Evolutionary conservation across 2,888 invertebrate species (phyloP).

Genomic region (Selenia dentaria): DNA sequence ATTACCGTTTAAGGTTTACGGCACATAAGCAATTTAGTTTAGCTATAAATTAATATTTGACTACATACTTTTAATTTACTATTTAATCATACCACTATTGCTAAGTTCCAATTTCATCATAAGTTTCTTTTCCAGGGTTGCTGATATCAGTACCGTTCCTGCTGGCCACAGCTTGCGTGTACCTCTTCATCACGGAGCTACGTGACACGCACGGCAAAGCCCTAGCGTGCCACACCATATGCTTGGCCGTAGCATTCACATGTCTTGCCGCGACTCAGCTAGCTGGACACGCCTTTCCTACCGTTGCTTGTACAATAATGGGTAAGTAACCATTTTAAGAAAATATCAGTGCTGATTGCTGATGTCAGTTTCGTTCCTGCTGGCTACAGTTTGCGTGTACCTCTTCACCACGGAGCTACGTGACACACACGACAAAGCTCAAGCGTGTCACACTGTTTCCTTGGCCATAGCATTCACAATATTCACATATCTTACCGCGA

Average conservation of each 20-base stretch:
- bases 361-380: constrained; percentile 79
- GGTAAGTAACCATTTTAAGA: no score
- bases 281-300: constrained; percentile 74
- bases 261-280: constrained; percentile 83
- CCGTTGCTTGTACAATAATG: constrained; percentile 74
- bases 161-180: constrained; percentile 74
- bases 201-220: constrained; percentile 84
- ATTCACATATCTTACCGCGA: constrained; percentile 79
- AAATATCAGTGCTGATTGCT: no score
- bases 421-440: constrained; percentile 82
- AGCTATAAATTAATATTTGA: no score
- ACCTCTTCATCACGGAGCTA: constrained; percentile 78
- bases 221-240: constrained; percentile 82
- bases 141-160: constrained; percentile 81
- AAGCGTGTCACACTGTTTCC: constrained; percentile 83
- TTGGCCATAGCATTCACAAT: constrained; percentile 82
- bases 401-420: constrained; percentile 77
- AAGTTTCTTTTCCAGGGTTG: constrained; percentile 66
- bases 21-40: no score
- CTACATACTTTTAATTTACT: no score
- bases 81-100: no score
- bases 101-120: no score
- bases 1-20: no score
- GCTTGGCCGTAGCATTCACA: constrained; percentile 81
- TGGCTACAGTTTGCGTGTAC: constrained; percentile 78